Percentiles rank a stretch among this genome's conserved stretches.
These are phyloP conservation scores for Glaucomys volans DNA, from an alignment of 2,113 vertebrate species.

Conservation along the genomic window DNA sequence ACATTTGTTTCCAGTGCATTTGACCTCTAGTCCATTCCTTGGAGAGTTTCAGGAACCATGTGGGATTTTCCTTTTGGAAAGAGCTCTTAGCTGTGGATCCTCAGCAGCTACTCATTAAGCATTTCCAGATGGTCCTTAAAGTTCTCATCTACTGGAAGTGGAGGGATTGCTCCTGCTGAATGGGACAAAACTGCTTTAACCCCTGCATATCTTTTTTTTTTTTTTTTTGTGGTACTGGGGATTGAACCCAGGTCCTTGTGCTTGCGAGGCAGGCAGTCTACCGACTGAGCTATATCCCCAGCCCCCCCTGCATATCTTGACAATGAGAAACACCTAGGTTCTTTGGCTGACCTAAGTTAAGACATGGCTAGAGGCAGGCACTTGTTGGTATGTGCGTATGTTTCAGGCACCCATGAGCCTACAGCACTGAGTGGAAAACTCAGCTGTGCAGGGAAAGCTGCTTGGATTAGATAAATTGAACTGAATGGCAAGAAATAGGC, in stretches of 20 bases:
- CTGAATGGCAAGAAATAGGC: background rate
- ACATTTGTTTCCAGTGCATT: slow-evolving; percentile 36
- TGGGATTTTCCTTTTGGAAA: slow-evolving; percentile 65
- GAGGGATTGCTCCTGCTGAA: background rate
- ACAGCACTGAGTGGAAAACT: background rate
- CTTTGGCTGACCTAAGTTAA: background rate
- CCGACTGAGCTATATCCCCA: no score
- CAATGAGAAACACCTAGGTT: background rate
- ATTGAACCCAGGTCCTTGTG: no score
- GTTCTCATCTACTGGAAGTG: background rate
- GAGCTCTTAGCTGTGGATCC: slow-evolving; percentile 28
- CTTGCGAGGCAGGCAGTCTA: no score
- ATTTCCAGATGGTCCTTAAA: slow-evolving; percentile 61
- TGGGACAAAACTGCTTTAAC: background rate
- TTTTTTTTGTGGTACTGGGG: no score
- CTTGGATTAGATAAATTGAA: background rate
- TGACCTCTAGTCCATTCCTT: slow-evolving; percentile 34
- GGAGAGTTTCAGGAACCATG: background rate
- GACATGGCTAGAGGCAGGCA: background rate
- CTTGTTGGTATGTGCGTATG: background rate
- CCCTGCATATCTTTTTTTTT: background rate
- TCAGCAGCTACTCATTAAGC: slow-evolving; percentile 48
- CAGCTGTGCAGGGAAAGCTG: background rate
- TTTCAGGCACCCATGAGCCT: background rate
- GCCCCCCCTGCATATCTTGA: background rate